Percentiles rank a stretch among this genome's conserved stretches.
phyloP scores from a whole-genome alignment of 2,113 vertebrate species.

The Monopterus albus region DNA sequence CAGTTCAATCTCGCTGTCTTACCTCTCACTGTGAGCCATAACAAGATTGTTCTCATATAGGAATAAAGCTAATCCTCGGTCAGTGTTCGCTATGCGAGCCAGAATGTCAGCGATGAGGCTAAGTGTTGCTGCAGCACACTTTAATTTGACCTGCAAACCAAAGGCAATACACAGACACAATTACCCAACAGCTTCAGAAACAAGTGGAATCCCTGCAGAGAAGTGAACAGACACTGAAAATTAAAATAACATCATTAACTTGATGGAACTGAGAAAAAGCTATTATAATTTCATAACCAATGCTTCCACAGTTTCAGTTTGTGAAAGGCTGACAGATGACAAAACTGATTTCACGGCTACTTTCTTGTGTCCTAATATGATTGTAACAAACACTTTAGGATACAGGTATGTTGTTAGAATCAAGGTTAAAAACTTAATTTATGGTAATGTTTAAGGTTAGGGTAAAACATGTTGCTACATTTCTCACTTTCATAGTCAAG shows the following conservation, averaged over 20 bases:
- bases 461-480: background rate
- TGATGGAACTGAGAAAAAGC: background rate
- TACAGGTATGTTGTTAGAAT: background rate
- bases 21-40: slow-evolving; percentile 81
- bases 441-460: background rate
- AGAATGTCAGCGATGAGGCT: slow-evolving; percentile 89
- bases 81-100: slow-evolving; percentile 88
- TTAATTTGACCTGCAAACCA: slow-evolving; percentile 79
- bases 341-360: background rate
- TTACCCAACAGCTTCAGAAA: slow-evolving; percentile 20
- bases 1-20: slow-evolving; percentile 38
- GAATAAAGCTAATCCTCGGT: slow-evolving; percentile 89
- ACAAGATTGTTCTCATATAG: slow-evolving; percentile 86
- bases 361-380: background rate
- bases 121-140: slow-evolving; percentile 85
- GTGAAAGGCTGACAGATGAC: background rate
- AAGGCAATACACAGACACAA: slow-evolving; percentile 29
- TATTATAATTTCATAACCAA: background rate
- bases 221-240: background rate
- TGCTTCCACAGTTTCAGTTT: background rate
- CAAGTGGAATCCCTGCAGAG: slow-evolving; percentile 8
- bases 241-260: slow-evolving; percentile 8
- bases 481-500: no score
- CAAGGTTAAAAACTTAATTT: background rate
- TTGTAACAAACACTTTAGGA: background rate